Percentiles rank a stretch among this genome's conserved stretches.
Conservation (phyloP, 2,797 vertebrate genomes). For the Bovichtus variegatus region DNA sequence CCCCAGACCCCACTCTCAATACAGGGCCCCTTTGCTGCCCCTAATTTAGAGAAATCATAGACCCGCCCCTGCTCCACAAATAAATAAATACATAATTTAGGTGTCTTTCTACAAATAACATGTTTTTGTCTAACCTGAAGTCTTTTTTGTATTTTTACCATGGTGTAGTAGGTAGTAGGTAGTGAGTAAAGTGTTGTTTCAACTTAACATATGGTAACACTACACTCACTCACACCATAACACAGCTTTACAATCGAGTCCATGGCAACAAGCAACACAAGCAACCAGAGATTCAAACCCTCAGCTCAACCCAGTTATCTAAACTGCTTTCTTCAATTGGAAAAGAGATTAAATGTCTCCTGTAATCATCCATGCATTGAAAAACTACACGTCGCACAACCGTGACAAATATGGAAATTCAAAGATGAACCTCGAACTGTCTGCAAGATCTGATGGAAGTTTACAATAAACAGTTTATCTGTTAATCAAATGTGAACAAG, state of each 20-base stretch:
- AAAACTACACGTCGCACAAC: background rate
- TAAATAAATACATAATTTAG: background rate
- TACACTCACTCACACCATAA: background rate
- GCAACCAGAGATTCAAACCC: background rate
- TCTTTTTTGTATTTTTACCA: background rate
- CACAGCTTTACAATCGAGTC: background rate
- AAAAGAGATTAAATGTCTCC: background rate
- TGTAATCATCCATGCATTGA: background rate
- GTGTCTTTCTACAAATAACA: background rate
- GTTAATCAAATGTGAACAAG: background rate
- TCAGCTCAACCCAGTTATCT: background rate
- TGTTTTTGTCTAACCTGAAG: background rate
- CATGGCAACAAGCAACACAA: background rate
- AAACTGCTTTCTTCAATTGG: background rate
- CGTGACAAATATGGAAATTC: background rate
- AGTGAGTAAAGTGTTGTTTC: too few relatives aligned
- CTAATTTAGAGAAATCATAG: background rate
- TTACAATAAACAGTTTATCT: background rate
- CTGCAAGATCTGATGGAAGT: background rate
- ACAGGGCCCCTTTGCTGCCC: background rate
- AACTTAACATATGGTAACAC: background rate
- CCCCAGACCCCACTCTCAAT: background rate
- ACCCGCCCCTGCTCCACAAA: background rate
- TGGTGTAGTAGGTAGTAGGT: too few relatives aligned
- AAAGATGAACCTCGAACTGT: background rate